phyloP scores from a whole-genome alignment of 2,113 vertebrate genomes.

The Myocastor coypus region DNA sequence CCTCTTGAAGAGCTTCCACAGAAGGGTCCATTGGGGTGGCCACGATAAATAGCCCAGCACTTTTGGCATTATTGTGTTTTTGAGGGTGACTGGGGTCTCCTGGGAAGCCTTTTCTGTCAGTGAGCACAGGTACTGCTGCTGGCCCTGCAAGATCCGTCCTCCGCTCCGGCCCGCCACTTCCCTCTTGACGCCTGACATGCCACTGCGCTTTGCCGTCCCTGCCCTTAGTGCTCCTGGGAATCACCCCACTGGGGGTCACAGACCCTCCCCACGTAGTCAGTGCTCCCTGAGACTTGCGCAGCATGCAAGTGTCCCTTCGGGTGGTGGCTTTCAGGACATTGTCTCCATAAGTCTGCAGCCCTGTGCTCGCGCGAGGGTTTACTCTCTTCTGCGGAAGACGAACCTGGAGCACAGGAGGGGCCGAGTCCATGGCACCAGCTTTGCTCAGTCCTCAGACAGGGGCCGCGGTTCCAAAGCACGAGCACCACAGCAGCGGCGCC shows the following conservation, averaged over 20 bases:
- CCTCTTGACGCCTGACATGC: background rate
- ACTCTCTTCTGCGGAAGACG: background rate
- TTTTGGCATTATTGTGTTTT: background rate
- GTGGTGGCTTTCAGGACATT: background rate
- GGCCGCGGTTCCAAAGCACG: background rate
- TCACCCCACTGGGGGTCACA: background rate
- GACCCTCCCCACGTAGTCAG: background rate
- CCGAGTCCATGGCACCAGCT: background rate
- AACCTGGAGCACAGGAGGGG: background rate
- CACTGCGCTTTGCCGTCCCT: background rate
- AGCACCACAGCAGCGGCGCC: background rate
- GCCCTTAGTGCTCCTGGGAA: background rate
- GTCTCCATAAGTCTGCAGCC: background rate
- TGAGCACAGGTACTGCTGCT: background rate
- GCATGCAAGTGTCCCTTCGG: background rate
- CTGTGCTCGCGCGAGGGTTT: background rate
- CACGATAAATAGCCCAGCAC: background rate
- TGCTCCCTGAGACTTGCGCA: background rate
- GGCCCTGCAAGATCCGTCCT: background rate
- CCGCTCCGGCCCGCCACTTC: background rate
- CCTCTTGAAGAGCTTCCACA: background rate
- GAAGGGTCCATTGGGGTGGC: background rate
- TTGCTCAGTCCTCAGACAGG: background rate
- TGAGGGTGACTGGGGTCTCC: background rate
- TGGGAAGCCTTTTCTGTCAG: background rate